phyloP scores from a whole-genome alignment of 2,888 invertebrate species.

The Clunio marinus region DNA sequence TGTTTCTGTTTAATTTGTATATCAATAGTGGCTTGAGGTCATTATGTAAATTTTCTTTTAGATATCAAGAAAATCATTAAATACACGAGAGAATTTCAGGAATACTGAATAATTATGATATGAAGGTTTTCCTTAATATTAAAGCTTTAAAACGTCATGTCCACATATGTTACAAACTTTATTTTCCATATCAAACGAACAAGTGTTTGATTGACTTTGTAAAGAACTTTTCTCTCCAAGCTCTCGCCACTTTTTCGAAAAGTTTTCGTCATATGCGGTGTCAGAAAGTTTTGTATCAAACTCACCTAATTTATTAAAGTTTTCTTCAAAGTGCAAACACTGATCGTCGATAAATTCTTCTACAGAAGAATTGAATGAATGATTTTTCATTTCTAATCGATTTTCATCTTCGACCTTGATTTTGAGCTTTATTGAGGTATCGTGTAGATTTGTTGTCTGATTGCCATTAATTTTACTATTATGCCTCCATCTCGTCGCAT shows the following conservation, averaged over 20 bases:
- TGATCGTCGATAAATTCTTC: conserved; percentile 5
- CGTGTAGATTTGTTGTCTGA: neutral
- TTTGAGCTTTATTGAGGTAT: neutral
- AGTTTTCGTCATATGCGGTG: neutral
- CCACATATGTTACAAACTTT: conserved; percentile 32
- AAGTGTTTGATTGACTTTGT: neutral
- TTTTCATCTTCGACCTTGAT: neutral
- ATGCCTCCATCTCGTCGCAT: neutral
- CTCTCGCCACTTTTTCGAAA: neutral
- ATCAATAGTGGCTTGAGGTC: neutral
- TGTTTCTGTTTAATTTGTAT: too few relatives aligned
- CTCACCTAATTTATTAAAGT: neutral
- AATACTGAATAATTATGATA: neutral
- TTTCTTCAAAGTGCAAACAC: conserved; percentile 8
- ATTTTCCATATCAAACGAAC: neutral
- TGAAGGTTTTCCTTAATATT: neutral
- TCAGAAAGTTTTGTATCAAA: neutral
- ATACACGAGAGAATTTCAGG: neutral
- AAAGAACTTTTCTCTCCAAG: neutral
- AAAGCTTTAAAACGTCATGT: conserved; percentile 23
- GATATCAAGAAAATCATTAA: too few relatives aligned
- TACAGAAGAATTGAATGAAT: neutral
- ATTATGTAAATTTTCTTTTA: too few relatives aligned
- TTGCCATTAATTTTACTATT: neutral
- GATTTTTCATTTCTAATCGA: neutral